phyloP scores from a whole-genome alignment of 92 coral and sea anemone species.

The Epizoanthus fatuus region DNA sequence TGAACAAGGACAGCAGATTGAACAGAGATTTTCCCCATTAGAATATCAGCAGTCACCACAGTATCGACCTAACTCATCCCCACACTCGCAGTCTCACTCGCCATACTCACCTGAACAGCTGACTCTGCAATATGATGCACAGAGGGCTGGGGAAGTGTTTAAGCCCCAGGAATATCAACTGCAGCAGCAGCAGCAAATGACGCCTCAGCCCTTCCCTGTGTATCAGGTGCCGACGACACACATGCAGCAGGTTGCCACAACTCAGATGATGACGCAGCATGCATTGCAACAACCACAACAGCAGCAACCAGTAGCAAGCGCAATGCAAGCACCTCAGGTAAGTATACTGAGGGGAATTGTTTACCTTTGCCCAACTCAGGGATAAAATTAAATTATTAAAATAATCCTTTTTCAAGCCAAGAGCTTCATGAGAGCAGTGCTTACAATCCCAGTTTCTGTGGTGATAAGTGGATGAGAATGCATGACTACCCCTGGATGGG shows the following conservation, averaged over 20 bases:
- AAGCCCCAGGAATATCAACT: constrained; percentile 51
- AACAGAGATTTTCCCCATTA: constrained; percentile 36
- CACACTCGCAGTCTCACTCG: constrained; percentile 24
- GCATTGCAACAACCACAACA: constrained; percentile 69
- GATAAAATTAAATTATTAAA: no score
- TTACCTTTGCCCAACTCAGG: neutral
- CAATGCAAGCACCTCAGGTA: constrained; percentile 79
- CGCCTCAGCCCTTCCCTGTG: constrained; percentile 81
- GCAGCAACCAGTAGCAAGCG: constrained; percentile 75
- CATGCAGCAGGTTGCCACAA: constrained; percentile 72
- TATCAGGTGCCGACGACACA: constrained; percentile 87
- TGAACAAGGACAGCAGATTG: constrained; percentile 45
- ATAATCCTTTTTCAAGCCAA: no score
- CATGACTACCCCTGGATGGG: no score
- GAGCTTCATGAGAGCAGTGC: neutral
- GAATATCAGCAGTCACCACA: constrained; percentile 48
- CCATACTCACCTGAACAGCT: constrained; percentile 57
- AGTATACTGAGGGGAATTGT: neutral
- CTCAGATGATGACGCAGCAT: constrained; percentile 79
- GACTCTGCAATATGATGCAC: constrained; percentile 61
- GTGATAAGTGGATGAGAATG: neutral
- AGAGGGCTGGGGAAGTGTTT: constrained; percentile 39
- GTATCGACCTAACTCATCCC: constrained; percentile 46
- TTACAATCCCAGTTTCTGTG: neutral
- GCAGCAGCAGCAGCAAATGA: constrained; percentile 61